Base-by-base conservation (phyloP, 2,888 invertebrate species). In the Eristalis pertinax region DNA sequence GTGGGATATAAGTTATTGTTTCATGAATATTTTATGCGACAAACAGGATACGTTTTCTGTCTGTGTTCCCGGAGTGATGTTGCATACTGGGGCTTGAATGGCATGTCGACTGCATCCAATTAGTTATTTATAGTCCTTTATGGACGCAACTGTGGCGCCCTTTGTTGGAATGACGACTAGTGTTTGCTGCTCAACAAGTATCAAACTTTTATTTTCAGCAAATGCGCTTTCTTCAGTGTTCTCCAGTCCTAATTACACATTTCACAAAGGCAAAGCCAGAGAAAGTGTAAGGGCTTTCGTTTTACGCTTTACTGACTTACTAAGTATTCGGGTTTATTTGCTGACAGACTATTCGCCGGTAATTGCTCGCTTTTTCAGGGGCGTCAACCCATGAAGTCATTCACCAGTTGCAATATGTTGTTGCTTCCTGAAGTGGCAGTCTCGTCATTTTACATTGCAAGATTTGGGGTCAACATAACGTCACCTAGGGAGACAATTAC, bases 1-100 rank as follows among this genome's bases (percentile, higher is more conserved):
- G 85, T 82, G 77, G 82, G 26, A 60, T 69, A 85, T 73, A 82
- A 85, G 82, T 85, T 77, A 82, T 72, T 76, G 70, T 81, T 63
- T 41, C 76, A 81, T 81, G 81, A 84, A 84, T 80, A 81, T 84
- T 80, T 76, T 62, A 81, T 80, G 80, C 38, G 43, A 65, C 70
- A 50, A 58, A 24, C 11, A 69, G 63, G 67, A 75, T 63, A 22
- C 50, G 79, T 32, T 67, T 75, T 70, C 43, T 65, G 35, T 32
- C 73, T 35, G 63, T 73, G 11, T 50, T n/a, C 50, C 67, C 56
- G 68, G 62, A 67, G 78, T 67, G 26, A 68, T 64, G 68, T 67
- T 78, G 41, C 60, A 73, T n/a, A 73, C 56, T 29, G 26, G 7
- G 62, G 62, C 38, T 15, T 82, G n/a, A 29, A 38, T 50, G 64